phyloP scores from a whole-genome alignment of 2,888 invertebrate species.

The Amaurobius ferox region DNA sequence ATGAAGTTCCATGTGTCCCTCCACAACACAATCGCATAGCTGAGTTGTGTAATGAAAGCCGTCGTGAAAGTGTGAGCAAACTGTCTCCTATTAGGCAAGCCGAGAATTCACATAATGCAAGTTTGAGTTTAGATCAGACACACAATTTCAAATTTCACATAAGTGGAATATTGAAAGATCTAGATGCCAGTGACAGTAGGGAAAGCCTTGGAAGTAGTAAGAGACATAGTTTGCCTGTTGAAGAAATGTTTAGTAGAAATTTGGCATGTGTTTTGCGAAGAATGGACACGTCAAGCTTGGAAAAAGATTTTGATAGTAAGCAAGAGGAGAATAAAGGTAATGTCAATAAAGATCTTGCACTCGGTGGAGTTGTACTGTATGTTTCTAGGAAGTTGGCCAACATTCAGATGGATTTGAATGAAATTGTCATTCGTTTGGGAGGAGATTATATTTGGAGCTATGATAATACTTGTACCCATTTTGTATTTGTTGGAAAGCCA shows the following conservation, averaged over 20 bases:
- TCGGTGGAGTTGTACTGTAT: constrained; percentile 77
- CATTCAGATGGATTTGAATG: constrained; percentile 77
- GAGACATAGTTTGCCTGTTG: constrained; percentile 44
- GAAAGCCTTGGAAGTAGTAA: constrained; percentile 1
- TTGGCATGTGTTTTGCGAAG: constrained; percentile 48
- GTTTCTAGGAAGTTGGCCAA: constrained; percentile 77
- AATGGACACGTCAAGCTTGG: constrained; percentile 75
- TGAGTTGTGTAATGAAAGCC: background rate
- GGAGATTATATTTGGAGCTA: constrained; percentile 78
- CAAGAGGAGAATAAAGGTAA: constrained; percentile 13
- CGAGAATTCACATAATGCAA: constrained; percentile 41
- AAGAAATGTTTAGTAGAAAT: constrained; percentile 63
- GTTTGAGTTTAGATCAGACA: constrained; percentile 39
- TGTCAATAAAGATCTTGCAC: constrained; percentile 23
- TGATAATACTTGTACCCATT: constrained; percentile 78
- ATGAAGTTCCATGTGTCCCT: background rate
- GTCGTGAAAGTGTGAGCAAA: background rate
- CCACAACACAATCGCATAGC: constrained; percentile 1
- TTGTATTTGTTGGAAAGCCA: constrained; percentile 77
- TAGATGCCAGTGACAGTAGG: constrained; percentile 67
- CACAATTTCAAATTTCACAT: constrained; percentile 72
- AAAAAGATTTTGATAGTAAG: constrained; percentile 72
- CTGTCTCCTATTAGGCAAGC: constrained; percentile 20
- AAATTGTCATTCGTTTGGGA: constrained; percentile 77
- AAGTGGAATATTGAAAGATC: constrained; percentile 67